These are phyloP conservation scores for Oxyscelio sp. DNA, from an alignment of 2,888 invertebrate species.

Conservation along the genomic window DNA sequence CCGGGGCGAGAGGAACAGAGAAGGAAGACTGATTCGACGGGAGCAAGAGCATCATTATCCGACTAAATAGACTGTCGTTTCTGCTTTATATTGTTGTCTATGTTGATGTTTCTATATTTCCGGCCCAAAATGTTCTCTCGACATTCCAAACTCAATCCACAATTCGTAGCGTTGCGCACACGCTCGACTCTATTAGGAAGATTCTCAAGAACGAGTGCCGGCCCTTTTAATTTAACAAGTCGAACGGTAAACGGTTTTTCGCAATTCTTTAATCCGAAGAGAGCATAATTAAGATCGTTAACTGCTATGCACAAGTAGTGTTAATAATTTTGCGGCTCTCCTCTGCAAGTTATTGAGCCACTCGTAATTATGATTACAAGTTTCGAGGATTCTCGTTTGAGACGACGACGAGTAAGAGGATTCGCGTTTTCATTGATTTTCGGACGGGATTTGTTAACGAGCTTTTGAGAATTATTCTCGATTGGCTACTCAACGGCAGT, in stretches of 20 bases:
- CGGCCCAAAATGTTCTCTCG: slow-evolving; percentile 71
- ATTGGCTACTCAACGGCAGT: slow-evolving; percentile 38
- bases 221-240: slow-evolving; percentile 52
- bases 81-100: slow-evolving; percentile 78
- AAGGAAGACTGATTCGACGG: slow-evolving; percentile 81
- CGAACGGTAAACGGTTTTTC: slow-evolving; percentile 59
- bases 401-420: slow-evolving; percentile 17
- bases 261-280: slow-evolving; percentile 45
- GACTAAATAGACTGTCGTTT: slow-evolving; percentile 84
- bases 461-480: slow-evolving; percentile 42
- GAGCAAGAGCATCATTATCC: slow-evolving; percentile 86
- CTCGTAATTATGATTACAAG: slow-evolving; percentile 55
- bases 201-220: slow-evolving; percentile 35
- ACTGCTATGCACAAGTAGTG: slow-evolving; percentile 39
- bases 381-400: slow-evolving; percentile 46
- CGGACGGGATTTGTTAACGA: slow-evolving; percentile 28
- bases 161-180: slow-evolving; percentile 83
- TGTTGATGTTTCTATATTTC: slow-evolving; percentile 70
- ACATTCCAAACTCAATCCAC: slow-evolving; percentile 83
- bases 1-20: slow-evolving; percentile 64
- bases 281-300: slow-evolving; percentile 56
- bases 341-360: slow-evolving; percentile 39
- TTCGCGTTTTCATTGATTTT: slow-evolving; percentile 32
- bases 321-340: slow-evolving; percentile 44
- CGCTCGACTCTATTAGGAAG: slow-evolving; percentile 24